Conservation (phyloP, 1,140 invertebrate species). For the Leguminivora glycinivorella region DNA sequence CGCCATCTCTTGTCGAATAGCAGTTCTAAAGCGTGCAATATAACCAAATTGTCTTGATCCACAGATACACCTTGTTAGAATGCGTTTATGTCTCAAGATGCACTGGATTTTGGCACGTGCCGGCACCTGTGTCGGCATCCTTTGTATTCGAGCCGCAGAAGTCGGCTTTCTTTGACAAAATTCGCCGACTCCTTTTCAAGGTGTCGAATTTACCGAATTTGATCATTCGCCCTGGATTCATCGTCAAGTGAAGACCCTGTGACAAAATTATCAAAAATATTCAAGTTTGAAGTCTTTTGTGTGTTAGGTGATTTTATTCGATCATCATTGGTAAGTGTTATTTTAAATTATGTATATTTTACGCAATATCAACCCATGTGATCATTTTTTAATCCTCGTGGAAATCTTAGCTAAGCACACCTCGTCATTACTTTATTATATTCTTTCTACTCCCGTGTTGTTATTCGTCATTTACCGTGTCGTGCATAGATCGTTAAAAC, state of each 20-base stretch:
- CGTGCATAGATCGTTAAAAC: too few relatives aligned
- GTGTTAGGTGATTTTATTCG: background rate
- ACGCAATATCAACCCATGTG: background rate
- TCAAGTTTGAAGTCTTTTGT: background rate
- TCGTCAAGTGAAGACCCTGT: background rate
- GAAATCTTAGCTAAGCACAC: too few relatives aligned
- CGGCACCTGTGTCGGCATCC: conserved; percentile 16
- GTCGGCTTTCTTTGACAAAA: conserved; percentile 36
- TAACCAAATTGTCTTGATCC: background rate
- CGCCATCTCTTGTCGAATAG: conserved; percentile 43
- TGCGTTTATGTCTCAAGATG: background rate
- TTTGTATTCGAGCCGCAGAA: background rate
- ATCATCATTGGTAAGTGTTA: background rate
- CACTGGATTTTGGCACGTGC: background rate
- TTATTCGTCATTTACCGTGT: too few relatives aligned
- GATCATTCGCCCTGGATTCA: background rate
- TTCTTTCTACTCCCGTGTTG: too few relatives aligned
- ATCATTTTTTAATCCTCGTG: background rate
- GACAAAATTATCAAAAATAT: background rate
- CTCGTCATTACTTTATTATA: too few relatives aligned
- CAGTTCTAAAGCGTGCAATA: background rate
- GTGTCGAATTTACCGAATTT: background rate
- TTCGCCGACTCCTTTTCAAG: background rate
- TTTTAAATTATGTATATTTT: background rate
- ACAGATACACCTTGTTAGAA: background rate